A percentile compares a stretch with the other conserved stretches of the same genome.
Evolutionary conservation across 2,113 vertebrate genomes (phyloP).

Genomic region (Mobula birostris): DNA sequence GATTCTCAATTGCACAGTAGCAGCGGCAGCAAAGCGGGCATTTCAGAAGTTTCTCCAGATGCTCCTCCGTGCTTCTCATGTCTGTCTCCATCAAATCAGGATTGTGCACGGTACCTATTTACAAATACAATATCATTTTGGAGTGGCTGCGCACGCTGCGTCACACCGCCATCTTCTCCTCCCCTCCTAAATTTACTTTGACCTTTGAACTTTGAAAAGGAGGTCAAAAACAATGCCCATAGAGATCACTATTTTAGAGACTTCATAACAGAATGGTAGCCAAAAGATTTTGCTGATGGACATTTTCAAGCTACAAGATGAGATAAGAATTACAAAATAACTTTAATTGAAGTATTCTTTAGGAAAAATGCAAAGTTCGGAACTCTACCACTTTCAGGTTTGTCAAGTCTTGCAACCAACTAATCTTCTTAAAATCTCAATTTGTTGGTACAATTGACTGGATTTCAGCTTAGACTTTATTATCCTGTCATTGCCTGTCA

Average conservation of each 20-base stretch:
- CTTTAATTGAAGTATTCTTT: not conserved
- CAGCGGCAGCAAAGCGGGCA: too few species aligned
- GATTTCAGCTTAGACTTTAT: not conserved
- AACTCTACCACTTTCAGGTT: not conserved
- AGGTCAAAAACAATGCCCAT: not conserved
- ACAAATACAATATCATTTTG: too few species aligned
- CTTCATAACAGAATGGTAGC: not conserved
- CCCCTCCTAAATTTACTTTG: too few species aligned
- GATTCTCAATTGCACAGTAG: too few species aligned
- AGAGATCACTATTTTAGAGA: not conserved
- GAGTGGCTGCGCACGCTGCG: too few species aligned
- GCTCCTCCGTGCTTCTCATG: too few species aligned
- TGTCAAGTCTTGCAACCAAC: not conserved
- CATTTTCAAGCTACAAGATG: not conserved
- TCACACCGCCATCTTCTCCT: too few species aligned
- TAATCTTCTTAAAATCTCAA: not conserved
- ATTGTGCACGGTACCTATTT: too few species aligned
- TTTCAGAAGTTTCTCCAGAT: too few species aligned
- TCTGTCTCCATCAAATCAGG: too few species aligned
- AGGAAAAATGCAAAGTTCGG: not conserved
- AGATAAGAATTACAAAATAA: not conserved
- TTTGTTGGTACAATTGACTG: not conserved
- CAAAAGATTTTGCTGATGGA: not conserved
- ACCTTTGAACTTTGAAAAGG: not conserved
- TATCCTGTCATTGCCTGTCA: not conserved